Conservation (phyloP, 2,888 invertebrate genomes). For the Drosophila melanosoma region DNA sequence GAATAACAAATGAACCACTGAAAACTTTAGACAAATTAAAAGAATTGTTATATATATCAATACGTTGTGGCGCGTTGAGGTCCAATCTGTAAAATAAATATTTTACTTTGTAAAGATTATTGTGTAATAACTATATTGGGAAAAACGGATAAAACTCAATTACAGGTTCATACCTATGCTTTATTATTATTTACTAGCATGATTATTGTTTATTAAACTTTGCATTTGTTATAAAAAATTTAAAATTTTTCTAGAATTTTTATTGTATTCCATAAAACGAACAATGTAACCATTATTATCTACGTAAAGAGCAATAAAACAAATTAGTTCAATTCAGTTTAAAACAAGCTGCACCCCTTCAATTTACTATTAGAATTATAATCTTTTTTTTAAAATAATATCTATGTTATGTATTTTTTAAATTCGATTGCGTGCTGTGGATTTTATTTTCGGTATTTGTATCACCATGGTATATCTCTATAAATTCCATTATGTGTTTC, state of each 20-base stretch:
- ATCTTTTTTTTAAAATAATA: conserved; percentile 8
- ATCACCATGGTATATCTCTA: conserved; percentile 30
- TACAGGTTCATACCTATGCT: background rate
- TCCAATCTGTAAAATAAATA: conserved; percentile 49
- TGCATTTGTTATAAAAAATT: background rate
- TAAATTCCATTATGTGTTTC: conserved; percentile 15
- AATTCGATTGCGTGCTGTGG: conserved; percentile 17
- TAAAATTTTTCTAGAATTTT: conserved; percentile 1
- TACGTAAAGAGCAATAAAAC: conserved; percentile 1
- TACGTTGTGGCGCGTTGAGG: conserved; percentile 30
- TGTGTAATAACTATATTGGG: conserved; percentile 8
- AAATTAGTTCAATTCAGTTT: conserved; percentile 7
- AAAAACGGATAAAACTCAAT: background rate
- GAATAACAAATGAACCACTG: conserved; percentile 11
- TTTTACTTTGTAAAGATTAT: conserved; percentile 28
- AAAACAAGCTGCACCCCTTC: background rate
- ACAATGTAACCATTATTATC: conserved; percentile 5
- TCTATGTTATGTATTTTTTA: conserved; percentile 18
- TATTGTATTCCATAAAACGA: background rate
- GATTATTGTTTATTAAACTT: background rate
- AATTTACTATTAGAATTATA: conserved; percentile 2
- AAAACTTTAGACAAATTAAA: conserved; percentile 26
- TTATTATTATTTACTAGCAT: background rate
- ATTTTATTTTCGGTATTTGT: conserved; percentile 29
- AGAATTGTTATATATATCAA: conserved; percentile 33